Evolutionary conservation across 2,113 vertebrate species (phyloP).

Genomic region (Diglossa brunneiventris): DNA sequence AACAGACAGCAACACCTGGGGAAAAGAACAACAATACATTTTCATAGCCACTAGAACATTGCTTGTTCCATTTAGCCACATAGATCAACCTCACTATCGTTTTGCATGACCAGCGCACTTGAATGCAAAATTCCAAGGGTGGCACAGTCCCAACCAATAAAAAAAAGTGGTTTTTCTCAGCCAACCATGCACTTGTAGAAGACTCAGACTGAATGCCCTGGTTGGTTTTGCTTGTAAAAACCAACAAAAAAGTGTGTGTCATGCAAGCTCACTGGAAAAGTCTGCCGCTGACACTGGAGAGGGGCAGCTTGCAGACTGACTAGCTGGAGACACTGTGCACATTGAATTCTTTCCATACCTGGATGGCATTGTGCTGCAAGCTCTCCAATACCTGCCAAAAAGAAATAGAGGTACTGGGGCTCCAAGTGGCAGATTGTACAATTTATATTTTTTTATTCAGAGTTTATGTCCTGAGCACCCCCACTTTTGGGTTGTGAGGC

Average conservation of each 20-base stretch:
- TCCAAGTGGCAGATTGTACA: not conserved
- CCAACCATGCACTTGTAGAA: not conserved
- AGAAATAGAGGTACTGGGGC: not conserved
- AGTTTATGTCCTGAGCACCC: fast-evolving
- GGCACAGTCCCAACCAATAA: not conserved
- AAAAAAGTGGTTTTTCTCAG: not conserved
- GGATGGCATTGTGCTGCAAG: not conserved
- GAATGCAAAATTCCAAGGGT: not conserved
- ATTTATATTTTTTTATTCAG: not conserved
- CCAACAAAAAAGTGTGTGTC: not conserved
- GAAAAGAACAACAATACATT: not conserved
- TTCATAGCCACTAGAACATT: not conserved
- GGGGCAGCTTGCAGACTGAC: not conserved
- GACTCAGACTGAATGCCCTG: not conserved
- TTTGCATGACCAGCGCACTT: fast-evolving
- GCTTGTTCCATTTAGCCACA: not conserved
- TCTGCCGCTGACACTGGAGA: not conserved
- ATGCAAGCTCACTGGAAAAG: not conserved
- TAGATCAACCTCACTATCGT: not conserved
- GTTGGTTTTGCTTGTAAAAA: not conserved
- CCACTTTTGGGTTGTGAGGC: not conserved
- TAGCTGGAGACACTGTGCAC: not conserved
- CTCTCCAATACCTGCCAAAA: not conserved
- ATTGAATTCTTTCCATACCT: fast-evolving
- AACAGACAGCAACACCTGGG: not conserved